Base-by-base conservation (phyloP, 2,113 vertebrate species). In the Strigops habroptila region DNA sequence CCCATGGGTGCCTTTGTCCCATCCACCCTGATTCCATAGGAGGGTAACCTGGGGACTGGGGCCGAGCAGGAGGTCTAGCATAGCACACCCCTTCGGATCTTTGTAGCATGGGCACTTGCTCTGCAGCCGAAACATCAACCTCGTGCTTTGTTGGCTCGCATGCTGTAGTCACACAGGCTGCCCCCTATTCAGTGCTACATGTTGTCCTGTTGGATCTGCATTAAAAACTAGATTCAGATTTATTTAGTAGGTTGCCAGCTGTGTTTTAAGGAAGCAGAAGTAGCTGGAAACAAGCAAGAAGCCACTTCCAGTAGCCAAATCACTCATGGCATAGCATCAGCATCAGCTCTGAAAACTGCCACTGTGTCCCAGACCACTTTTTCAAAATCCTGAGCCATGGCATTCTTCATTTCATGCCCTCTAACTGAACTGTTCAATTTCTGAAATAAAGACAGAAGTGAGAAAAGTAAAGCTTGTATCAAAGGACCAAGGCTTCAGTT, bases 391-490 rank as follows among this genome's bases (percentile, higher is more conserved):
- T 24, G 8, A 71, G 55, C 1, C 5, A 23, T 37, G 60, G 12
- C 9, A 30, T 86, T 88, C 80, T 80, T 96, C 41, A 75, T 60
- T 57, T 78, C 76, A 24, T 62, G 27, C 25, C 62, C 28, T 88
- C 33, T 82, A 27, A 86, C 33, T 81, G 69, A 91, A 78, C 39
- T 43, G 39, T 64, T 88, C 88, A 18, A 7, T 84, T 88, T 76
- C 88, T 92, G 80, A 86, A 91, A 75, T 33, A 17, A 82, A 82
- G 86, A 73, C 44, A 76, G 41, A 27, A 88, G 14, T 5, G 19
- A 96, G 65, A 91, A 84, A 94, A 96, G 75, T 59, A 79, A 88
- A 62, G 23, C 62, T 68, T 79, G 7, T 75, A 55, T 86, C 73
- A 70, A 62, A 91, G 68, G 64, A 71, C 27, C 35, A 52, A 74